These are phyloP conservation scores for Sinella curviseta DNA, from an alignment of 1,140 invertebrate species.

Conservation along the genomic window DNA sequence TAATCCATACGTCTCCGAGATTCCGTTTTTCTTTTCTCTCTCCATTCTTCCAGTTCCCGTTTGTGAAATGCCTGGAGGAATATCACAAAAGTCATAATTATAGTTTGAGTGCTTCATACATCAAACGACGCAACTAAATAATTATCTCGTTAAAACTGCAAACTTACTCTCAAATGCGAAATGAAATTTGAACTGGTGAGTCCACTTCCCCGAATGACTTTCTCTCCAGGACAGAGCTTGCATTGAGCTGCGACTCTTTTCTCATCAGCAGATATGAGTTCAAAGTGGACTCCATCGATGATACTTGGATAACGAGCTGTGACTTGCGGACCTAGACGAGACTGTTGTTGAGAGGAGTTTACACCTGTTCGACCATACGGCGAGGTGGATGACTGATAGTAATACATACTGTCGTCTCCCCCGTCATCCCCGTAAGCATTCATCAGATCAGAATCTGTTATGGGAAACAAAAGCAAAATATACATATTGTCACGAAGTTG, in stretches of 20 bases:
- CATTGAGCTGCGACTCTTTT: conserved; percentile 18
- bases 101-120: neutral
- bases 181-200: conserved; percentile 14
- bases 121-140: too few species aligned
- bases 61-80: neutral
- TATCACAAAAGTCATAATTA: neutral
- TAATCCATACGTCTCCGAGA: neutral
- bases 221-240: conserved; percentile 17
- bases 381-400: neutral
- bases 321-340: neutral
- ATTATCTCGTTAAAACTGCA: too few species aligned
- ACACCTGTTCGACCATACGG: neutral
- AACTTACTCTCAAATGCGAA: neutral
- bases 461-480: neutral
- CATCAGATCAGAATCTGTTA: neutral
- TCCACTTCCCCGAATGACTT: conserved; percentile 14
- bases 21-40: conserved; percentile 4
- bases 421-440: neutral
- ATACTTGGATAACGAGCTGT: conserved; percentile 16
- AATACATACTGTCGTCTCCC: neutral
- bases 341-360: neutral
- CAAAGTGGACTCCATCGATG: conserved; percentile 12
- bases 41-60: conserved; percentile 11
- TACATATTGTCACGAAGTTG: neutral
- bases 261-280: conserved; percentile 9